Percentiles rank a stretch among this genome's conserved stretches.
phyloP scores from a whole-genome alignment of 2,113 vertebrate species.

The Rhadina sibilatrix region DNA sequence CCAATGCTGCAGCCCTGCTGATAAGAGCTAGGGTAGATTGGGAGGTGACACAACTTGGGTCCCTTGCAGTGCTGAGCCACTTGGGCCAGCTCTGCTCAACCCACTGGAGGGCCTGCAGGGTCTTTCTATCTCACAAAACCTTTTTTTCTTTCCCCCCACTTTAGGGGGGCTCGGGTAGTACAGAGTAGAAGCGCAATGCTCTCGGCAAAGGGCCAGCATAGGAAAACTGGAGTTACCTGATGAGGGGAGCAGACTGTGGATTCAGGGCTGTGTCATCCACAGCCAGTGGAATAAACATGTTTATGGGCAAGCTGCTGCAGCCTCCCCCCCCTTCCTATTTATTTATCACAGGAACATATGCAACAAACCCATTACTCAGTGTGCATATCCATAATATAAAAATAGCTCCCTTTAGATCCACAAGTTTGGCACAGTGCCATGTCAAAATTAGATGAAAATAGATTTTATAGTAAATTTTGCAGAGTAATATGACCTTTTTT shows the following conservation, averaged over 20 bases:
- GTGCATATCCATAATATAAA: rapidly evolving
- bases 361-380: background rate
- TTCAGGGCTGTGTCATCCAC: background rate
- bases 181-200: rapidly evolving
- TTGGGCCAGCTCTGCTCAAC: background rate
- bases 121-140: background rate
- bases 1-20: background rate
- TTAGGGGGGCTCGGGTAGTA: background rate
- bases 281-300: background rate
- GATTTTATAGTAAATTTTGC: slow-evolving; percentile 13
- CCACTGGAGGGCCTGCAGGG: rapidly evolving
- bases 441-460: slow-evolving; percentile 10
- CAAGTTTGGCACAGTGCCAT: background rate
- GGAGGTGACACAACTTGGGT: background rate
- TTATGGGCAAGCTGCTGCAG: background rate
- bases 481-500: background rate
- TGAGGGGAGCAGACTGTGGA: background rate
- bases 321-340: background rate
- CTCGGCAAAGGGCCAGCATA: background rate
- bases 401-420: background rate
- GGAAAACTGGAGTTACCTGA: background rate
- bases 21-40: rapidly evolving
- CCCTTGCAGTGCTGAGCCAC: rapidly evolving
- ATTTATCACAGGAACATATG: background rate
- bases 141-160: rapidly evolving